These are phyloP conservation scores for Boloria selene DNA, from an alignment of 2,888 invertebrate species.

Conservation along the genomic window DNA sequence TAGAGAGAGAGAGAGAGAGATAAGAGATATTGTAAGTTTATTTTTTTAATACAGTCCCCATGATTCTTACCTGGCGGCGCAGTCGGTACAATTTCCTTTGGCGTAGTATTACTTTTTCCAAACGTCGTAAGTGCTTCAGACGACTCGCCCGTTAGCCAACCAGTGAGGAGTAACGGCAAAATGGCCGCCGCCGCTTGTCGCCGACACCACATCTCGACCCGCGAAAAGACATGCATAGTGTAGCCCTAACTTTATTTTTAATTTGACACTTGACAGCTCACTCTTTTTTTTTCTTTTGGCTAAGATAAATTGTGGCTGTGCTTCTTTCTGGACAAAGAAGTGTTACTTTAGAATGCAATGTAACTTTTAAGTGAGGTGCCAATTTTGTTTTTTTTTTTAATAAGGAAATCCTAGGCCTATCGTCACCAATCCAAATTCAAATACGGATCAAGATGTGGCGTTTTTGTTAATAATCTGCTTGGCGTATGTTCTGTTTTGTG, in stretches of 20 bases:
- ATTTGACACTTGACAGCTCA: conserved; percentile 37
- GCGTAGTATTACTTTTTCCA: conserved; percentile 85
- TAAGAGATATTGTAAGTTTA: neutral
- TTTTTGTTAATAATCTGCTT: conserved; percentile 6
- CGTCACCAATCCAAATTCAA: conserved; percentile 35
- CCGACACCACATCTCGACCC: conserved; percentile 74
- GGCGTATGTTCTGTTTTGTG: neutral
- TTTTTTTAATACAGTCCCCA: conserved; percentile 5
- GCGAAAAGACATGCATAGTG: conserved; percentile 65
- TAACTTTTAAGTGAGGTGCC: conserved; percentile 36
- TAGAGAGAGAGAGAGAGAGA: too few species aligned
- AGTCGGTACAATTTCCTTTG: conserved; percentile 80
- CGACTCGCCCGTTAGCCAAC: conserved; percentile 72
- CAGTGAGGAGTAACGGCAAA: conserved; percentile 63
- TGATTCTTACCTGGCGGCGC: conserved; percentile 80
- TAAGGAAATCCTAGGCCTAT: neutral
- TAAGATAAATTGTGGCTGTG: conserved; percentile 5
- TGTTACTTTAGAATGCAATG: neutral
- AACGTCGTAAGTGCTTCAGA: conserved; percentile 87
- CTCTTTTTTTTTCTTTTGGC: conserved; percentile 17
- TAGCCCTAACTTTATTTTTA: conserved; percentile 38
- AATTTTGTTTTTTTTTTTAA: conserved; percentile 16
- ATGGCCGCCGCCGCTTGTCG: conserved; percentile 65
- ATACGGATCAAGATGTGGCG: conserved; percentile 55
- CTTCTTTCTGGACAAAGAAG: neutral